phyloP scores from a whole-genome alignment of 2,888 invertebrate species.

The Cacoxenus indagator region DNA sequence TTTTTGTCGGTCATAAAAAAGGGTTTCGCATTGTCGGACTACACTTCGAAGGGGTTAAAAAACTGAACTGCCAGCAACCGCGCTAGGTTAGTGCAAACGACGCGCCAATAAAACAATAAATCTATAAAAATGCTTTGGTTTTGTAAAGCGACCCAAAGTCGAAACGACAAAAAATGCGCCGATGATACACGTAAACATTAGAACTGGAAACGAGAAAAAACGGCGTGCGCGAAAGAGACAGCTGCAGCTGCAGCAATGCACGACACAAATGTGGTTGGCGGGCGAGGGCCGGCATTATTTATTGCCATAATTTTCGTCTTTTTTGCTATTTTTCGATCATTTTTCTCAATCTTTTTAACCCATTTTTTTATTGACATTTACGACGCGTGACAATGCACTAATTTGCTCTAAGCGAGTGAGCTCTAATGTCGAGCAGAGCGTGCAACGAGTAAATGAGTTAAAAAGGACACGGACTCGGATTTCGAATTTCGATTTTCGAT shows the following conservation, averaged over 20 bases:
- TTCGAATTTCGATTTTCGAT: not conserved
- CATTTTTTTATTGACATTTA: conserved; percentile 34
- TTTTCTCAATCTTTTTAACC: conserved; percentile 9
- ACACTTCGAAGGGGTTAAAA: conserved; percentile 49
- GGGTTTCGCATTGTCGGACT: not conserved
- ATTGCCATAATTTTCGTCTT: conserved; percentile 17
- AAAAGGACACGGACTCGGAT: not conserved
- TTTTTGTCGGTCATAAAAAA: conserved; percentile 3
- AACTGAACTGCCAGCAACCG: conserved; percentile 28
- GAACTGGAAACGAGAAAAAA: not conserved
- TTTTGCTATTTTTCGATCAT: not conserved
- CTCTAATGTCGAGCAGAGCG: conserved; percentile 16
- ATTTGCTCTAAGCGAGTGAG: conserved; percentile 17
- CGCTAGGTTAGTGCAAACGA: conserved; percentile 6
- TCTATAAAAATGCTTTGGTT: conserved; percentile 53
- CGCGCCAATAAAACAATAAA: conserved; percentile 58
- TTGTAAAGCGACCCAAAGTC: conserved; percentile 42
- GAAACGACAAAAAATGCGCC: conserved; percentile 38
- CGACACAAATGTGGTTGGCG: not conserved
- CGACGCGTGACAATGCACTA: conserved; percentile 17
- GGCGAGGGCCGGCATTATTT: not conserved
- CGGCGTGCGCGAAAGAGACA: not conserved
- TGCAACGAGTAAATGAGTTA: not conserved
- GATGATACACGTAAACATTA: conserved; percentile 1
- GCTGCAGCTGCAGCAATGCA: not conserved